Evolutionary conservation across 2,113 vertebrate genomes (phyloP).

Genomic region (Marcusenius ussheri): DNA sequence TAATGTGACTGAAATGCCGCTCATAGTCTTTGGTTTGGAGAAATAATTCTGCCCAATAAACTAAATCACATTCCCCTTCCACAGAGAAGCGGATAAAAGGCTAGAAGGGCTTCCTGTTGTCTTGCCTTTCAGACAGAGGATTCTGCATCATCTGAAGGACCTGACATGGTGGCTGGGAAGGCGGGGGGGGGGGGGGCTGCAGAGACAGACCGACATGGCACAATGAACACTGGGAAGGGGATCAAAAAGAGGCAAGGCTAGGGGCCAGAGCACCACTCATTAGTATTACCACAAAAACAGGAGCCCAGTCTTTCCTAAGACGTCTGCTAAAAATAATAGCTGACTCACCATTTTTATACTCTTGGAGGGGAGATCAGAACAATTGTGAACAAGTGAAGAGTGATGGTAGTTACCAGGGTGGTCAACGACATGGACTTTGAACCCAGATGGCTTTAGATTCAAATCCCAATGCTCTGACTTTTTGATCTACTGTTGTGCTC

Average conservation of each 20-base stretch:
- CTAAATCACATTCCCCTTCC: background rate
- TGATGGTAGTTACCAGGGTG: background rate
- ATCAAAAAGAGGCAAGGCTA: background rate
- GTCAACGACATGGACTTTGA: background rate
- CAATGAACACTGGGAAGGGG: background rate
- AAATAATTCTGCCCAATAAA: background rate
- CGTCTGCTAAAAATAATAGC: background rate
- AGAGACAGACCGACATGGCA: background rate
- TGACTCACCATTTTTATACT: background rate
- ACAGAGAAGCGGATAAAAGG: background rate
- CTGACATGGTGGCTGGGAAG: background rate
- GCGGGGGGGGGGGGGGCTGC: background rate
- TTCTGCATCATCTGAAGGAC: background rate
- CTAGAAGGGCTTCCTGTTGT: background rate
- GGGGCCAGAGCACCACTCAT: no score
- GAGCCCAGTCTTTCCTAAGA: background rate
- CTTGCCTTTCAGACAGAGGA: background rate
- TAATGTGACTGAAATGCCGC: background rate
- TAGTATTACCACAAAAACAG: background rate
- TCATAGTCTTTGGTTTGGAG: background rate
- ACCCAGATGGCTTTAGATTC: background rate
- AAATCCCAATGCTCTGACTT: background rate
- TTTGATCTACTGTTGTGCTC: background rate
- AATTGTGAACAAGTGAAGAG: background rate
- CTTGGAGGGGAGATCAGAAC: background rate